Percentiles rank a stretch among this genome's conserved stretches.
phyloP scores from a whole-genome alignment of 2,797 vertebrate genomes.

The Microctenopoma lineatum region DNA sequence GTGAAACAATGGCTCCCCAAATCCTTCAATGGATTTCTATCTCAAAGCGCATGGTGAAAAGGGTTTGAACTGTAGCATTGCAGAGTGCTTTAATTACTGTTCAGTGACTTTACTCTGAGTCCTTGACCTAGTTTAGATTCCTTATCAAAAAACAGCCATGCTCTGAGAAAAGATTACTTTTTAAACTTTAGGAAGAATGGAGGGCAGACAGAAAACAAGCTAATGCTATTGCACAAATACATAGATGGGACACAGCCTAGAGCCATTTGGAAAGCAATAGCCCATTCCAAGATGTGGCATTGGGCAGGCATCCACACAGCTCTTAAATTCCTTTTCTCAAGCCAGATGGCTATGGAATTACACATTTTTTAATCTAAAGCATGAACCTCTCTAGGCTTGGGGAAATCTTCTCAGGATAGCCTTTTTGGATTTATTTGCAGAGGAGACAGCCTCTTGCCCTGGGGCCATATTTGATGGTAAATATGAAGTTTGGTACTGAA shows the following conservation, averaged over 20 bases:
- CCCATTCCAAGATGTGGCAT: constrained; percentile 89
- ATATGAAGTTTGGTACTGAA: constrained; percentile 73
- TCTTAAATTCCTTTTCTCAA: constrained; percentile 85
- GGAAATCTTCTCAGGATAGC: constrained; percentile 83
- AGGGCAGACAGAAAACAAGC: constrained; percentile 74
- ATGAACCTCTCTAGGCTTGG: constrained; percentile 83
- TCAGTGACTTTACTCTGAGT: constrained; percentile 80
- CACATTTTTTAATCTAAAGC: constrained; percentile 89
- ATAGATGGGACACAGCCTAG: constrained; percentile 78
- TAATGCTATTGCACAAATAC: constrained; percentile 80
- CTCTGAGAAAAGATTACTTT: constrained; percentile 82
- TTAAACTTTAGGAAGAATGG: constrained; percentile 79
- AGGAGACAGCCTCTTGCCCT: constrained; percentile 67
- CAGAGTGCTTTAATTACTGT: constrained; percentile 80
- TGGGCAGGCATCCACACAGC: constrained; percentile 84
- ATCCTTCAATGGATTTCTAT: constrained; percentile 83
- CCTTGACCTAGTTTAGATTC: constrained; percentile 86
- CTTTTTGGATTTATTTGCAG: constrained; percentile 80
- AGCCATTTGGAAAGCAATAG: constrained; percentile 87
- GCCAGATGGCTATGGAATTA: constrained; percentile 90
- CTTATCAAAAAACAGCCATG: constrained; percentile 78
- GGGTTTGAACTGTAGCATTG: constrained; percentile 73
- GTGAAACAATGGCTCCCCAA: constrained; percentile 81
- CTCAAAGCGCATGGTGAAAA: constrained; percentile 72
- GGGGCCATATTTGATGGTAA: constrained; percentile 69